Base-by-base conservation (phyloP, 2,113 vertebrate species). In the Poeciliopsis turrubarensis region DNA sequence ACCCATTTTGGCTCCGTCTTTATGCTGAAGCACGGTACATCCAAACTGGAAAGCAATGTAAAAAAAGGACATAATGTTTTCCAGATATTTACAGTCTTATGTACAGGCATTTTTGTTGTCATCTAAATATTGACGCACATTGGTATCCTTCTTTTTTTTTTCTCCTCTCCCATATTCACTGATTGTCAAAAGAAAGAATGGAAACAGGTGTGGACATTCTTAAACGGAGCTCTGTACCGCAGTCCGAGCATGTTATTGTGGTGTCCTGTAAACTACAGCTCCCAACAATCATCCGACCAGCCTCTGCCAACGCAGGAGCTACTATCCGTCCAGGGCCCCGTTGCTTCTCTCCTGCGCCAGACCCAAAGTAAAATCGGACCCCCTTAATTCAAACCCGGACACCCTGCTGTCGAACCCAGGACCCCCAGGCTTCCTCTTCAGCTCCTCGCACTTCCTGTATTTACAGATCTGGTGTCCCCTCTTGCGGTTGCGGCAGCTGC, bases 401-500 rank as follows among this genome's bases (percentile, higher is more conserved):
- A 89, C 90, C 81, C 93, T 90, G 87, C 89, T 90, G 77, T 95
- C 94, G 60, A 95, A 91, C 75, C 93, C 94, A 0, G 90, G 89
- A 26, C 93, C 93, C 19, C 92, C 92, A 0, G 97, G 97, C 95
- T 99, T 99, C 96, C 98, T 99, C 96, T 99, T 99, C 94, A 99
- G 96, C 96, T 99, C 97, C 94, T 99, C 98, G 85, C 98, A 99
- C 95, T 99, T 99, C 94, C 98, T 97, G 95, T 99, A 98, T 96
- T 99, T 99, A 96, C 98, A 99, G 96, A 99, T 99, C 97, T 99
- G 98, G 94, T 99, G 98, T 94, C 98, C 98, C 90, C 97, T 97
- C 96, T 98, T 98, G 95, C 98, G 97, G 92, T 99, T 99, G 95
- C 97, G 97, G 95, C 98, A 99, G 96, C 97, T 99, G 96, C 97